Evolutionary conservation across 2,888 invertebrate genomes (phyloP), one percentile per base, ranked within the genome.

Genomic region (Caenorhabditis sinica): DNA sequence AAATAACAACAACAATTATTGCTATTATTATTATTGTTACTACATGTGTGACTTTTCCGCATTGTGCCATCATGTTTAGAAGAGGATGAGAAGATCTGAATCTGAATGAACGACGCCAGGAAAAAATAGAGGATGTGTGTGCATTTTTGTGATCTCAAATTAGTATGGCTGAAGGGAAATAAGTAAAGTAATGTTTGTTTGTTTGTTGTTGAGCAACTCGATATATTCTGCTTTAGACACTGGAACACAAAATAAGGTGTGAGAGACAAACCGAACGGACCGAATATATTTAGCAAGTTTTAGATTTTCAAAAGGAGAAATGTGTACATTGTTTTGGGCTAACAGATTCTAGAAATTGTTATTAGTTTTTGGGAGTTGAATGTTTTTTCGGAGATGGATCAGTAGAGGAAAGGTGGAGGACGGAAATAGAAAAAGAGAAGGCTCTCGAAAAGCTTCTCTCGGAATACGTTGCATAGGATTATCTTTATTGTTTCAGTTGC

Each of bases 1-100:
- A 79, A 79, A 79, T 79, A 79, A 72, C 71, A 72, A 72, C 79
- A 79, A 71, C 68, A 68, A 68, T 49, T 49, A 68, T 53, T 68
- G 51, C 53, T 68, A 68, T 68, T 51, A 66, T 66, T 66, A 66
- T 45, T 60, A 60, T 65, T 74, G 61, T 73, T 74, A 68, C 58
- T 73, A 76, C 36, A 76, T 77, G 77, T 77, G 69, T 36, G 63
- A 69, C 69, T 28, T 53, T 53, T 63, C 36, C n/a, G 23, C 51
- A 23, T 75, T 58, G 56, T 58, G 45, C n/a, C 60, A 58, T 28
- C 33, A 30, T 51, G 68, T 68, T 20, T 28, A 66, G 49, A 20
- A 36, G 51, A 30, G 11, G 30, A 30, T 58, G 17, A 43, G 43
- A 43, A 63, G 63, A 63, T 63, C 43, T 43, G 43, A 63, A 43